Conservation (phyloP, 2,113 vertebrate genomes). For the Lagopus leucura region DNA sequence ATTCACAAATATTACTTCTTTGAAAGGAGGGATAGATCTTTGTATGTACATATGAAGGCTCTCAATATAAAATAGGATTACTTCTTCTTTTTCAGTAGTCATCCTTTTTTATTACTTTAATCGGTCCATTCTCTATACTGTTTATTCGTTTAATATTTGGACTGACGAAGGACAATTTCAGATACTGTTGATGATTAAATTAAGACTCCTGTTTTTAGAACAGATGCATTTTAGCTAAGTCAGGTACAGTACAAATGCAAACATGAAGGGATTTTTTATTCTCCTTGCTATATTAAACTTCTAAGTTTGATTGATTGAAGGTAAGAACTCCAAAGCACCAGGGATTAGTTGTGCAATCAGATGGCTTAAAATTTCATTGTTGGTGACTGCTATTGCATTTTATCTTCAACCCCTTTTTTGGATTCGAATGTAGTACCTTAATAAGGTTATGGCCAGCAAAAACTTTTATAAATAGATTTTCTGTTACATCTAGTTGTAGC, state of each 20-base stretch:
- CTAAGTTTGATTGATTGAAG: not conserved
- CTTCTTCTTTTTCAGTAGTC: not conserved
- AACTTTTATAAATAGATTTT: not conserved
- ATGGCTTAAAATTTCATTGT: not conserved
- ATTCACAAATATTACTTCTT: not conserved
- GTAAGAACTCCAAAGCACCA: not conserved
- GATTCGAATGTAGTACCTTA: not conserved
- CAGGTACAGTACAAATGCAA: not conserved
- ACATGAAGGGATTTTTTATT: not conserved
- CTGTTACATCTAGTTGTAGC: not conserved
- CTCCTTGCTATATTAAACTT: not conserved
- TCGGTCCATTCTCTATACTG: accelerated
- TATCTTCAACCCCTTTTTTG: not conserved
- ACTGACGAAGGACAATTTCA: not conserved
- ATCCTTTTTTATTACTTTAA: not conserved
- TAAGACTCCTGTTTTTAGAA: not conserved
- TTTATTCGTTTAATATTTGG: not conserved
- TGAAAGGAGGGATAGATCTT: not conserved
- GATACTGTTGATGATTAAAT: not conserved
- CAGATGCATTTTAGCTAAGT: not conserved
- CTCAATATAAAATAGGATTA: not conserved
- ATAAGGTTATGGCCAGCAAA: not conserved
- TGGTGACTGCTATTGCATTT: not conserved
- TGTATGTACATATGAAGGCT: not conserved
- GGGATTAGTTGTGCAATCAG: not conserved